Conservation (phyloP, 1,140 invertebrate genomes). For the Ylistrum balloti region DNA sequence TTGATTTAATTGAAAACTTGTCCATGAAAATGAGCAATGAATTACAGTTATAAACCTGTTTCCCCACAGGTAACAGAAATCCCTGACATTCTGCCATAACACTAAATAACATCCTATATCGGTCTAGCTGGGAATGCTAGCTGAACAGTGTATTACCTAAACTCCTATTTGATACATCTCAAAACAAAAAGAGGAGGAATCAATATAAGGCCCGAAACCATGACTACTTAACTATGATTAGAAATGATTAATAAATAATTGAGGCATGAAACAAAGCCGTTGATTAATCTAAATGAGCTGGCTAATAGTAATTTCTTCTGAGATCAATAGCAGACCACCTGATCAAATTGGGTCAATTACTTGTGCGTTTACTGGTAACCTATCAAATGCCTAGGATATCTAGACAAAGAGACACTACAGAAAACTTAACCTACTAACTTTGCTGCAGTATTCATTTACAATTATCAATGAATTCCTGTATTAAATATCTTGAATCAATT, state of each 20-base stretch:
- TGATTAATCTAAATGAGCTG: conserved; percentile 15
- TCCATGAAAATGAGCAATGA: no score
- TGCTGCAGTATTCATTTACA: no score
- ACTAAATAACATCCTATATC: no score
- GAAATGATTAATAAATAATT: conserved; percentile 40
- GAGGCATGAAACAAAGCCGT: neutral
- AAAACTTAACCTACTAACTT: no score
- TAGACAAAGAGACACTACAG: neutral
- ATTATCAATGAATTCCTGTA: no score
- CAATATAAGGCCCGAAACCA: neutral
- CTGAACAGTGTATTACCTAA: no score
- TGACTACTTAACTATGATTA: neutral
- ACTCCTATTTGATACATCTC: neutral
- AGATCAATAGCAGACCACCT: neutral
- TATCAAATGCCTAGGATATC: neutral
- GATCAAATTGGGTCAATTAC: neutral
- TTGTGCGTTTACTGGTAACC: neutral
- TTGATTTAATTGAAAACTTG: no score
- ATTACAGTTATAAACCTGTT: no score
- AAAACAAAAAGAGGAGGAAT: neutral
- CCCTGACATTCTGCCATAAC: no score
- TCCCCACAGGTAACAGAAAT: no score
- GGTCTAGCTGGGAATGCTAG: no score
- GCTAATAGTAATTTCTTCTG: neutral
- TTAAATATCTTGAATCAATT: no score